Evolutionary conservation across 2,888 invertebrate genomes (phyloP).

Genomic region (Rhopalosiphum nymphaeae): DNA sequence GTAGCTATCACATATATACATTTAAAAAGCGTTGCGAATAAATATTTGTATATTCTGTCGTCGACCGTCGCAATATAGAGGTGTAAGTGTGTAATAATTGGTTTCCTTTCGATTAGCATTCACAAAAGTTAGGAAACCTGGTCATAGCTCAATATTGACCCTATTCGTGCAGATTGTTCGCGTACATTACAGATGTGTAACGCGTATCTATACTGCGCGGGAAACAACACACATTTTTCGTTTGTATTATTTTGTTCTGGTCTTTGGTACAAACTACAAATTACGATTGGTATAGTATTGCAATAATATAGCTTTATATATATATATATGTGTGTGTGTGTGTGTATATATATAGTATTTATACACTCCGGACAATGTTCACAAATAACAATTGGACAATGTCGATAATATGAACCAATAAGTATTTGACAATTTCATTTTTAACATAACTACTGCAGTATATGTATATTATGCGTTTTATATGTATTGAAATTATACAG

Average conservation of each 20-base stretch:
- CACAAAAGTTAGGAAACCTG: neutral
- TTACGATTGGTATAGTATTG: neutral
- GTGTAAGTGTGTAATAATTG: neutral
- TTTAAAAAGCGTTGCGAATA: neutral
- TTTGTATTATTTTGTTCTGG: neutral
- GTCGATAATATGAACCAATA: too few relatives aligned
- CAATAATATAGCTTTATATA: neutral
- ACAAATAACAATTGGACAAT: neutral
- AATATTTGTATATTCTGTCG: neutral
- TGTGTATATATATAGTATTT: neutral
- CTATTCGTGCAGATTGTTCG: neutral
- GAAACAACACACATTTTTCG: conserved; percentile 5
- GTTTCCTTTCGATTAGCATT: neutral
- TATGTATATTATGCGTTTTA: neutral
- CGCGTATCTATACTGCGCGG: neutral
- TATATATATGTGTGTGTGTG: too few relatives aligned
- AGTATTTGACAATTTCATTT: neutral
- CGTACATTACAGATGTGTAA: neutral
- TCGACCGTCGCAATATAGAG: neutral
- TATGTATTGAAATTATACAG: neutral
- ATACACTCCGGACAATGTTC: too few relatives aligned
- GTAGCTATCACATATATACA: neutral
- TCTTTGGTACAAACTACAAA: neutral
- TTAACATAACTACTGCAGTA: neutral
- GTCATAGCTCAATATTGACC: neutral